Evolutionary conservation across 2,888 invertebrate species (phyloP).

Genomic region (Anthrax anthrax): DNA sequence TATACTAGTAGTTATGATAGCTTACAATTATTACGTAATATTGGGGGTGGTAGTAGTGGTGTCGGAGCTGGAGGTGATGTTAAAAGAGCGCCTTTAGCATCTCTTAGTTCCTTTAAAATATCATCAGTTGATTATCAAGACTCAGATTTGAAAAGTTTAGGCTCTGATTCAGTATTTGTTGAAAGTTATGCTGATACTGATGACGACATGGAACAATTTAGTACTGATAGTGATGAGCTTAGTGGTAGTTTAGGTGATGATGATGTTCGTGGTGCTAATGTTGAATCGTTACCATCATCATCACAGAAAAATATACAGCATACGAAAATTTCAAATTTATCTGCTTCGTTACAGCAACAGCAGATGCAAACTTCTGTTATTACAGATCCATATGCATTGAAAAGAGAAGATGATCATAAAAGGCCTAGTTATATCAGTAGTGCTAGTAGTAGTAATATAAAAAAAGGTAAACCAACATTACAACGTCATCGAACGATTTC

Average conservation of each 20-base stretch:
- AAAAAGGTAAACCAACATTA: slow-evolving; percentile 16
- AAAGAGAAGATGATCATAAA: background rate
- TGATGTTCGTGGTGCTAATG: slow-evolving; percentile 10
- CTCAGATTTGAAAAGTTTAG: slow-evolving; percentile 53
- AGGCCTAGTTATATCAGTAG: background rate
- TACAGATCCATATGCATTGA: slow-evolving; percentile 9
- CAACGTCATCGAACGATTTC: slow-evolving; percentile 30
- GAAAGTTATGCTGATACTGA: slow-evolving; percentile 62
- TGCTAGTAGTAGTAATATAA: background rate
- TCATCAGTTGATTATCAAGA: slow-evolving; percentile 52
- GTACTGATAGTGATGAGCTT: slow-evolving; percentile 62
- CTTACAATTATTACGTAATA: slow-evolving; percentile 4
- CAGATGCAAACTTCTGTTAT: slow-evolving; percentile 13
- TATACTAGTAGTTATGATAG: slow-evolving; percentile 8
- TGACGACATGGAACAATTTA: slow-evolving; percentile 71
- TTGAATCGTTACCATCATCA: background rate
- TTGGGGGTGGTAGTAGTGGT: no score
- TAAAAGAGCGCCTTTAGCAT: slow-evolving; percentile 56
- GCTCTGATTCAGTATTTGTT: slow-evolving; percentile 68
- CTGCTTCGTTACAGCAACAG: background rate
- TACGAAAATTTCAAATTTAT: background rate
- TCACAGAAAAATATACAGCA: background rate
- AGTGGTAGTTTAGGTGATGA: slow-evolving; percentile 16
- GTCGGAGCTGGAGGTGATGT: no score
- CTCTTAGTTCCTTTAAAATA: slow-evolving; percentile 62